These are phyloP conservation scores for Chaetodon auriga DNA, from an alignment of 2,113 vertebrate species.

Conservation along the genomic window DNA sequence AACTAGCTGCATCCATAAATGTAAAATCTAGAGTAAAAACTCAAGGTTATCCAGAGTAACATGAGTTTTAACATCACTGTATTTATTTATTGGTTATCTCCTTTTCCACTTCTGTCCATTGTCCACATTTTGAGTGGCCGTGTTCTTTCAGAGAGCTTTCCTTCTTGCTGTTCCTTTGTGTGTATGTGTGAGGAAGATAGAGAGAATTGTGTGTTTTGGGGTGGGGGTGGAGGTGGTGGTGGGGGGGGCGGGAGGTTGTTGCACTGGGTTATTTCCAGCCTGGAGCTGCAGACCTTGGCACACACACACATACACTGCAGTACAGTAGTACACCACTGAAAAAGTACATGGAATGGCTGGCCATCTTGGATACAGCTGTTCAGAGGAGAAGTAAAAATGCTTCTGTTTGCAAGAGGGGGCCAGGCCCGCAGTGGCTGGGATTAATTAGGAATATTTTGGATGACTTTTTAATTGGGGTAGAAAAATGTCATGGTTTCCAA, in stretches of 20 bases:
- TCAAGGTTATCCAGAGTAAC: neutral
- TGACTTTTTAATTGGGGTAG: neutral
- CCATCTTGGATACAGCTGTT: conserved; percentile 55
- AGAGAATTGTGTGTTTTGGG: neutral
- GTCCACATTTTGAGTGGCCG: neutral
- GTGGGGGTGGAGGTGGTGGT: too few species aligned
- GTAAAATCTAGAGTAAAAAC: neutral
- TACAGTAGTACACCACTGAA: conserved; percentile 37
- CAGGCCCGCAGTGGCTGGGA: neutral
- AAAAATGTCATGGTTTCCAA: neutral
- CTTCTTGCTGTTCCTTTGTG: conserved; percentile 19
- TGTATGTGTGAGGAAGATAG: conserved; percentile 32
- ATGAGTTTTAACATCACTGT: neutral
- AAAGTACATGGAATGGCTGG: conserved; percentile 1
- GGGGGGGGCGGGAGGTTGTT: too few species aligned
- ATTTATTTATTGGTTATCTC: neutral
- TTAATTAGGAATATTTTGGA: conserved; percentile 20
- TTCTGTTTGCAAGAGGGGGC: conserved; percentile 4
- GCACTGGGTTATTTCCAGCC: conserved; percentile 46
- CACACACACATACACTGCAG: conserved; percentile 19
- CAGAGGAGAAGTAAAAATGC: conserved; percentile 6
- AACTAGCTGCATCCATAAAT: neutral
- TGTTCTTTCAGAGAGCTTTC: conserved; percentile 13
- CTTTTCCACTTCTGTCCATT: neutral
- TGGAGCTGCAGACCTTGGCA: conserved; percentile 37